Conservation (phyloP, 2,888 invertebrate genomes). For the Scaptomyza polygonia region DNA sequence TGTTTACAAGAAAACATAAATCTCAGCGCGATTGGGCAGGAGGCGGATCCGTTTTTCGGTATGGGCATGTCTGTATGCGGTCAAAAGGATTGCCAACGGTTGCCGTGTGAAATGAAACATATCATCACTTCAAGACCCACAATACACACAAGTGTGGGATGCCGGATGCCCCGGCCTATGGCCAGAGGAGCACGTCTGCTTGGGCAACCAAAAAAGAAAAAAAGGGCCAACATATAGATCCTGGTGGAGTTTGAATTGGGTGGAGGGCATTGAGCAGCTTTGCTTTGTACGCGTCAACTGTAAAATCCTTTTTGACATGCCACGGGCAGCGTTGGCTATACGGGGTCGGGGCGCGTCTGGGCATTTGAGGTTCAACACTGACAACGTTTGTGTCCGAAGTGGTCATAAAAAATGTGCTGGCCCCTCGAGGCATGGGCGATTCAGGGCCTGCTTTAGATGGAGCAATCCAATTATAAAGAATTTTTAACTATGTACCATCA, state of each 20-base stretch:
- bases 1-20: constrained; percentile 79
- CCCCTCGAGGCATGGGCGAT: constrained; percentile 17
- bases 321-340: constrained; percentile 21
- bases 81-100: constrained; percentile 72
- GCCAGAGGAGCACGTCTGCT: constrained; percentile 46
- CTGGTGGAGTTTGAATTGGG: constrained; percentile 7
- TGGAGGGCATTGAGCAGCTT: constrained; percentile 44
- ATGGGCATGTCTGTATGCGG: constrained; percentile 67
- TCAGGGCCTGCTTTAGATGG: constrained; percentile 54
- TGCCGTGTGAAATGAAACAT: constrained; percentile 80
- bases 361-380: constrained; percentile 25
- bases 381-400: constrained; percentile 49
- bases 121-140: constrained; percentile 73
- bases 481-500: constrained; percentile 79
- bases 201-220: constrained; percentile 34
- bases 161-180: constrained; percentile 42
- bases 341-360: not conserved
- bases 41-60: constrained; percentile 25
- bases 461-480: constrained; percentile 77
- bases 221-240: constrained; percentile 23
- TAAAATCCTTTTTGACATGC: constrained; percentile 78
- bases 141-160: constrained; percentile 56
- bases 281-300: constrained; percentile 78
- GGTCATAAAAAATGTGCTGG: constrained; percentile 70
- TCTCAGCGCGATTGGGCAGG: constrained; percentile 50